Percentiles rank a stretch among this genome's conserved stretches.
phyloP scores from a whole-genome alignment of 2,797 vertebrate genomes.

The Apodemus agrarius region DNA sequence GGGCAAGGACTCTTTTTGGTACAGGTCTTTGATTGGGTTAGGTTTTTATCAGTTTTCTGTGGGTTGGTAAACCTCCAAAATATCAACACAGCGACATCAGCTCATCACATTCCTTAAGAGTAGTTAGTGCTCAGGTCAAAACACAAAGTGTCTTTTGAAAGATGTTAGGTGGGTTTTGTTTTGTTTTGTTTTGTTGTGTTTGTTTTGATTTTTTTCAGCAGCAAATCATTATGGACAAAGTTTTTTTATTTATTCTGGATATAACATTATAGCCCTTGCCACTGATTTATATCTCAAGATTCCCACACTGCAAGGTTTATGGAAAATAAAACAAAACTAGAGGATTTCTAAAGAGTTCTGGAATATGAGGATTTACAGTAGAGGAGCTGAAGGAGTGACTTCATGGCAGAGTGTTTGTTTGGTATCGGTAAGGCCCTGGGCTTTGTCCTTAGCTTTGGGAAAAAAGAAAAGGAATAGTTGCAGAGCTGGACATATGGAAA shows the following conservation, averaged over 20 bases:
- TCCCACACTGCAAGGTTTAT: background rate
- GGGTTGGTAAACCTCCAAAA: constrained; percentile 27
- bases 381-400: background rate
- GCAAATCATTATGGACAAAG: background rate
- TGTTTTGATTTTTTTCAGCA: background rate
- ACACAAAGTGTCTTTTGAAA: constrained; percentile 11
- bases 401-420: background rate
- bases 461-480: background rate
- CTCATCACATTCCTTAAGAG: background rate
- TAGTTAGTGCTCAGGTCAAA: constrained; percentile 7
- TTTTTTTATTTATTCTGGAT: constrained; percentile 12
- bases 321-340: constrained; percentile 49
- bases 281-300: background rate
- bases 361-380: background rate
- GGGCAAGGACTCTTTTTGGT: background rate
- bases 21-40: constrained; percentile 6
- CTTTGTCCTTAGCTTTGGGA: background rate
- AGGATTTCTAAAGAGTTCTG: constrained; percentile 26
- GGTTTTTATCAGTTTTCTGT: constrained; percentile 33
- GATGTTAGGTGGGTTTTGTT: background rate
- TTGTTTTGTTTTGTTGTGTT: background rate
- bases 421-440: background rate
- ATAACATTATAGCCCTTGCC: background rate
- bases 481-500: constrained; percentile 23
- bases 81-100: constrained; percentile 29